Conservation (phyloP, 2,113 vertebrate genomes). For the Sinocyclocheilus maitianheensis region DNA sequence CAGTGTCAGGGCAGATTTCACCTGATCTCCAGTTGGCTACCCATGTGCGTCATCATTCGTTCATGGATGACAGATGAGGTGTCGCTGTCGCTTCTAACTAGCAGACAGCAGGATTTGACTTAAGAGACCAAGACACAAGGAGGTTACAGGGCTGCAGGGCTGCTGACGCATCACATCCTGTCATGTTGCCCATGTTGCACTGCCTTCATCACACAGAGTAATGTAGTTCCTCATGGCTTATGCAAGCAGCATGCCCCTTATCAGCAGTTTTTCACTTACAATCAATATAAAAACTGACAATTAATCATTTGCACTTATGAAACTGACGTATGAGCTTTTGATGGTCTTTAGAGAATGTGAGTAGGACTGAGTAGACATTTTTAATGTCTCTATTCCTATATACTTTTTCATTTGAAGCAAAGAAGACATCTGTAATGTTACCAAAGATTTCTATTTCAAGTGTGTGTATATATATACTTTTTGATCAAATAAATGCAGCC, state of each 20-base stretch:
- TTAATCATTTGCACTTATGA: background rate
- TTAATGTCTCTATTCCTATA: background rate
- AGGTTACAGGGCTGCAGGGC: conserved; percentile 1
- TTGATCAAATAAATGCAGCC: no score
- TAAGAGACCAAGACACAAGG: conserved; percentile 36
- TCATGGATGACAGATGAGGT: background rate
- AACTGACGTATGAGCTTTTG: background rate
- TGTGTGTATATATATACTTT: no score
- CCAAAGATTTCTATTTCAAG: no score
- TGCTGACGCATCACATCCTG: conserved; percentile 39
- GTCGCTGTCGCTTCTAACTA: background rate
- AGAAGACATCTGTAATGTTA: no score
- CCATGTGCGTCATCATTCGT: conserved; percentile 7
- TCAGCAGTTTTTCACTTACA: conserved; percentile 7
- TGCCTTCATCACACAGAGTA: conserved; percentile 6
- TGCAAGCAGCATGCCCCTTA: conserved; percentile 47
- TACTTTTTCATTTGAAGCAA: background rate
- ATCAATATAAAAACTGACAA: background rate
- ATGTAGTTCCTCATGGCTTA: conserved; percentile 54
- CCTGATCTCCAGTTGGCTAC: background rate
- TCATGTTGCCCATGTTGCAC: conserved; percentile 7
- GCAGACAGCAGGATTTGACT: background rate
- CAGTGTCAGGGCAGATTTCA: conserved; percentile 3
- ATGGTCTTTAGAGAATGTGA: background rate
- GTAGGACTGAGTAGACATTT: background rate